phyloP scores from a whole-genome alignment of 2,797 vertebrate genomes.

The Molossus molossus region DNA sequence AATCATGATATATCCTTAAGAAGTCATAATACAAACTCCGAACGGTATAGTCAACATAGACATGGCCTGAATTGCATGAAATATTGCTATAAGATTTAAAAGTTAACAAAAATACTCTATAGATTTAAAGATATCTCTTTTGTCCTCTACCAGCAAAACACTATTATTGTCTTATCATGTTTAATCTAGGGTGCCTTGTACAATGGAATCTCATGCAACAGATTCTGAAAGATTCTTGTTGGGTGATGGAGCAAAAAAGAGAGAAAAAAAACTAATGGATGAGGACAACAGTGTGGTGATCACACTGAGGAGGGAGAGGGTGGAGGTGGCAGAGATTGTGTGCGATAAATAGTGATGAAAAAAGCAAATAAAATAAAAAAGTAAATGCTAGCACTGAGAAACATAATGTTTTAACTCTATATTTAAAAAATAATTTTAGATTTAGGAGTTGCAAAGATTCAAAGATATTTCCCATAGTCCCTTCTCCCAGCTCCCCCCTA shows the following conservation, averaged over 20 bases:
- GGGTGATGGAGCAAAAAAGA: too few species aligned
- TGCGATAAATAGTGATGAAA: too few species aligned
- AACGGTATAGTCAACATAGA: not conserved
- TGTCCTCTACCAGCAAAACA: not conserved
- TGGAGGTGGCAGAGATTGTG: too few species aligned
- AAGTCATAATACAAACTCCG: not conserved
- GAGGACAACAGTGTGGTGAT: too few species aligned
- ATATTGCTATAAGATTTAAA: conserved; percentile 9
- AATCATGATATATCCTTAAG: not conserved
- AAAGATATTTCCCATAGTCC: not conserved
- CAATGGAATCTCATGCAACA: not conserved
- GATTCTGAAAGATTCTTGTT: not conserved
- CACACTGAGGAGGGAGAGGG: too few species aligned
- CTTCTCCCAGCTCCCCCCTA: not conserved
- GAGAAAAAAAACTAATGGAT: too few species aligned
- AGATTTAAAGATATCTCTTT: not conserved
- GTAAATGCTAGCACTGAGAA: not conserved
- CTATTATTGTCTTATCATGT: not conserved
- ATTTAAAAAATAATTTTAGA: conserved; percentile 29
- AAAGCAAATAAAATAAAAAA: not conserved
- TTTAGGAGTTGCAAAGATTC: not conserved
- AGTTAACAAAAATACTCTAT: not conserved
- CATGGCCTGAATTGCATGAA: not conserved
- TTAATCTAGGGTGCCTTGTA: not conserved
- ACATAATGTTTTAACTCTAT: conserved; percentile 1